Base-by-base conservation (phyloP, 2,888 invertebrate species). In the Icerya purchasi region DNA sequence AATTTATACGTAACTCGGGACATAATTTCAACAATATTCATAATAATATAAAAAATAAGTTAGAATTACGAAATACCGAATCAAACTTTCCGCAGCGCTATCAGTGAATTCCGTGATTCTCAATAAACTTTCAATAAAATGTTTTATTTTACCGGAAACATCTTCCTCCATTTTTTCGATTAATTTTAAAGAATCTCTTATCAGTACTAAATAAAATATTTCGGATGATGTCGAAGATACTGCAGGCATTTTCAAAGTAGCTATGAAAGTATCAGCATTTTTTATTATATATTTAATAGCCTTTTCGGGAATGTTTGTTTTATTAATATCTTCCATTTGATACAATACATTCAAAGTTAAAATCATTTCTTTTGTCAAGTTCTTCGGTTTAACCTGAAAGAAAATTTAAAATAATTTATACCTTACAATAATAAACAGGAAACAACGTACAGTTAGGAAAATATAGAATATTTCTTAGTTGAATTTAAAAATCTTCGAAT, bases 281-380 rank as follows among this genome's bases (percentile, higher is more conserved):
- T 58, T 22, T 21, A 57, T 25, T 24, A 63, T 57, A 25, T 54
- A 56, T 57, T 62, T 63, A 22, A 63, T 52, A 49, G 62, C 54
- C 36, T 54, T 56, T 19, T 56, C 36, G 1, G 63, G 50, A 53
- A 63, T 55, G 23, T 50, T 50, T 2, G 36, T 21, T 21, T 53
- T 19, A 8, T 54, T 24, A 8, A 56, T 24, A 53, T 62, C 57
- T 54, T 55, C 54, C 10, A 58, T 55, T 52, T 63, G 62, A 5
- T 53, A 63, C n/a, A 63, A 50, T 18, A 63, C 56, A 59, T 62
- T 62, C 22, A 62, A 36, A n/a, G 61, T 54, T 55, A 63, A 53
- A 53, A 54, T 53, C 50, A 58, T 55, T 3, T 60, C 58, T 49
- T 24, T 51, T 10, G 36, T 54, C 3, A 63, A 22, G 14, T 52